Conservation (phyloP, 2,113 vertebrate species). For the Paramisgurnus dabryanus region DNA sequence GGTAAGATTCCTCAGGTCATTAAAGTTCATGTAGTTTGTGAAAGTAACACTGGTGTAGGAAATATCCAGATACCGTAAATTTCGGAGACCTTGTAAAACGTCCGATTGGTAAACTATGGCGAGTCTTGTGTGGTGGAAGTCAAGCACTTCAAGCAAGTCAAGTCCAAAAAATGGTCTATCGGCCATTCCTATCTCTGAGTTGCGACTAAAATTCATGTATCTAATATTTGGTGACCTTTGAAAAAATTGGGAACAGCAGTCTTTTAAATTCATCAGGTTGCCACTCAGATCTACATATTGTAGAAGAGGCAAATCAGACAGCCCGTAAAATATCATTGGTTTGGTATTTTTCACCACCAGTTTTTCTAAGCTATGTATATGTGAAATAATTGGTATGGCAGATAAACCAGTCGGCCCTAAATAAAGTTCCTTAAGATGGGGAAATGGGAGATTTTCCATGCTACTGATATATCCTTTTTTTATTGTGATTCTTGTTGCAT, state of each 20-base stretch:
- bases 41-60: constrained; percentile 69
- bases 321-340: neutral
- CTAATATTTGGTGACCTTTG: constrained; percentile 54
- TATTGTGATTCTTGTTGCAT: constrained; percentile 69
- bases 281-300: constrained; percentile 72
- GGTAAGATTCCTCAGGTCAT: constrained; percentile 66
- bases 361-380: constrained; percentile 64
- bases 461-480: accelerated
- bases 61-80: constrained; percentile 77
- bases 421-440: constrained; percentile 65
- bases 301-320: constrained; percentile 54
- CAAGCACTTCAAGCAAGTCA: constrained; percentile 66
- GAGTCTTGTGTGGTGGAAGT: constrained; percentile 70
- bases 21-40: constrained; percentile 62
- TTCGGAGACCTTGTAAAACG: constrained; percentile 66
- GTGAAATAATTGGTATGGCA: constrained; percentile 50
- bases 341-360: constrained; percentile 63
- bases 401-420: constrained; percentile 40
- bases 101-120: constrained; percentile 51
- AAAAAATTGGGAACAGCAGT: constrained; percentile 55
- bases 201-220: constrained; percentile 76
- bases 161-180: constrained; percentile 58
- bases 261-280: constrained; percentile 57
- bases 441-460: constrained; percentile 30
- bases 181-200: constrained; percentile 57